phyloP scores from a whole-genome alignment of 2,797 vertebrate species.

The Semotilus atromaculatus region DNA sequence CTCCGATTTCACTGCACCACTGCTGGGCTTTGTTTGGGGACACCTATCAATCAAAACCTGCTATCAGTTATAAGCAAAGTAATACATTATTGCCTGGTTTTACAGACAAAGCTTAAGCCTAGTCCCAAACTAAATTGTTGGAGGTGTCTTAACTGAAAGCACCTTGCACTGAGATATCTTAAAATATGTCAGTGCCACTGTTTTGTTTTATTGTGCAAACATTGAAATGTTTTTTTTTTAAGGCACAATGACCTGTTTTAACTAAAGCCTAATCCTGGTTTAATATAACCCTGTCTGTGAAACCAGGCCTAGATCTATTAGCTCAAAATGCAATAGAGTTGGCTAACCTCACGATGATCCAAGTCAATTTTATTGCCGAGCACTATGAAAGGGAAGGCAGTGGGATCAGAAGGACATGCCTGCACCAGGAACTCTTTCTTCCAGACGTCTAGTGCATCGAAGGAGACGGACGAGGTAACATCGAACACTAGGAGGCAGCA shows the following conservation, averaged over 20 bases:
- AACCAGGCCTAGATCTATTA: neutral
- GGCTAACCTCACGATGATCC: slow-evolving; percentile 60
- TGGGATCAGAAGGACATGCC: slow-evolving; percentile 64
- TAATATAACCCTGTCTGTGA: neutral
- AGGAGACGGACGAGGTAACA: slow-evolving; percentile 70
- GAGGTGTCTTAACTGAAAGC: neutral
- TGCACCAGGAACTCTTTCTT: slow-evolving; percentile 74
- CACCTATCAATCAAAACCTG: slow-evolving; percentile 58
- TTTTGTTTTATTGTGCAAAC: neutral
- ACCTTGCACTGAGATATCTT: neutral
- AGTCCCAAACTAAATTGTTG: neutral
- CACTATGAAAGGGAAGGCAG: slow-evolving; percentile 73
- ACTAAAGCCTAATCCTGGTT: neutral
- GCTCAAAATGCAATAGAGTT: neutral
- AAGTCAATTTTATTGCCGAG: slow-evolving; percentile 77
- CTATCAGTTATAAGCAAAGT: neutral
- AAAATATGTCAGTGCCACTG: neutral
- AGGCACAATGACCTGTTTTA: neutral
- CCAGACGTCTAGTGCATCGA: slow-evolving; percentile 71
- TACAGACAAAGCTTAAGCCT: neutral
- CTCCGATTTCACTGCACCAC: slow-evolving; percentile 67
- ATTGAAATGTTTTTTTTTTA: neutral
- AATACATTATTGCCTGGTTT: neutral
- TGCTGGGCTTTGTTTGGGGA: slow-evolving; percentile 53
- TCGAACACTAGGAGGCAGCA: slow-evolving; percentile 79